Base-by-base conservation (phyloP, 2,888 invertebrate species). In the Torymus auratus region DNA sequence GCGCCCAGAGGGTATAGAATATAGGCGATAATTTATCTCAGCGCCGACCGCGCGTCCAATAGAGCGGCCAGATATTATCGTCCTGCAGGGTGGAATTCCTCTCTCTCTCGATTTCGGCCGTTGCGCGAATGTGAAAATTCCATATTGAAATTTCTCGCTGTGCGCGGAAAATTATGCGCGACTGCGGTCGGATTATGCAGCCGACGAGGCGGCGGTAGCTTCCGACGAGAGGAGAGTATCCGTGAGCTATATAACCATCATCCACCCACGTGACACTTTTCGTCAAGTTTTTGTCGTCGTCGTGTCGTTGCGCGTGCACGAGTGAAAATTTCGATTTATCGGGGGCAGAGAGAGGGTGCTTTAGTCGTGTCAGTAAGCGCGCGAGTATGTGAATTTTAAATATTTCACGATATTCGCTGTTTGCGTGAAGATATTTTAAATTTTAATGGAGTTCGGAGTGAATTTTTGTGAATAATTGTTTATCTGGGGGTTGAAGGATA, bases 1-100 rank as follows among this genome's bases (percentile, higher is more conserved):
- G 5, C 4, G 13, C 13, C 4, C 12, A 2, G n/a, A 60, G 13
- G 15, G 15, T 15, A 52, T 60, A 28, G 14, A 55, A 71, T 58
- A 1, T 23, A 12, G 4, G 55, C 61, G 62, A 78, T 81, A 73
- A 81, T 73, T 81, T 78, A 69, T 69, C 28, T n/a, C 41, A 15
- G 52, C 71, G 69, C 70, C 55, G 58, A 41, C 60, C 58, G 52
- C 53, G 15, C 55, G 74, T 81, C 70, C 58, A 73, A 81, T 71
- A 61, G 79, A 80, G 56, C 76, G 56, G 10, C 58, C 41, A 41
- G 74, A 79, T 82, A 77, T 79, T 68, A 83, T 82, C 78, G 65
- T 50, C 61, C 62, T 68, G 17, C 72, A 60, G 41, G 12, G 17
- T 52, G 23, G 73, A 78, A 78, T 78, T 78, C 68, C 71, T 61